These are phyloP conservation scores for Clarias magur DNA, from an alignment of 2,113 vertebrate genomes.

Conservation along the genomic window DNA sequence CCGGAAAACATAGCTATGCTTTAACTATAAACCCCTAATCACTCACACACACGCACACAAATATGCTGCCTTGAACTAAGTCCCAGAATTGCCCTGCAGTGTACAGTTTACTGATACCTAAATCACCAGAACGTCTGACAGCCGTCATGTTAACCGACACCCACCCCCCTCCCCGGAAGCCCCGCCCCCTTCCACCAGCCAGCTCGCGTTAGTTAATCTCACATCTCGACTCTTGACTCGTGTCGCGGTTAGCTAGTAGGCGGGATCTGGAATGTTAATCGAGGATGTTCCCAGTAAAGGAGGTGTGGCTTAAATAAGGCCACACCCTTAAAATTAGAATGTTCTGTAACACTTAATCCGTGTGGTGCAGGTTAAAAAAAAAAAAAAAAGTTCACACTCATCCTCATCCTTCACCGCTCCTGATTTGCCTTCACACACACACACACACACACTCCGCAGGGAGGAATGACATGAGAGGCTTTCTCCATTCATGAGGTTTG, in stretches of 20 bases:
- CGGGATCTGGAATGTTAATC: too few species aligned
- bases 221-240: not conserved
- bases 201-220: not conserved
- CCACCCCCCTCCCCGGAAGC: not conserved
- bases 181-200: not conserved
- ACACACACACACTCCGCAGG: not conserved
- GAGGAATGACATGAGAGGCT: not conserved
- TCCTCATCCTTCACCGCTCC: not conserved
- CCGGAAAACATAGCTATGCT: constrained; percentile 88
- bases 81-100: constrained; percentile 12
- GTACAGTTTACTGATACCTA: not conserved
- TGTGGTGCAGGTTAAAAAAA: not conserved
- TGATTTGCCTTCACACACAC: not conserved
- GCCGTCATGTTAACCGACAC: not conserved
- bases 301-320: not conserved
- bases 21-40: constrained; percentile 57
- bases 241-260: too few species aligned
- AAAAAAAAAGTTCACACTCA: not conserved
- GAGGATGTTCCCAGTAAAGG: not conserved
- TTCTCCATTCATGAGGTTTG: not conserved
- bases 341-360: not conserved
- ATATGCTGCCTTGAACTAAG: constrained; percentile 34
- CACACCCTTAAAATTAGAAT: not conserved
- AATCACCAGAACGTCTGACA: not conserved
- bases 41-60: constrained; percentile 3